Percentiles rank a stretch among this genome's conserved stretches.
phyloP scores from a whole-genome alignment of 2,113 vertebrate species.

The zebrafish (Danio rerio) region GRCz12tu NC_133196.1:3376501-3377000 shows the following conservation, averaged over 20 bases:
- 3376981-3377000: too few relatives aligned
- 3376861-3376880: too few relatives aligned
- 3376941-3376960: too few relatives aligned
- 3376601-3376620: background rate
- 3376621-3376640: background rate
- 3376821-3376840: too few relatives aligned
- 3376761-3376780: background rate
- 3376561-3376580: background rate
- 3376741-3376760: constrained; percentile 4
- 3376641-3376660: constrained; percentile 9
- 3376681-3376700: too few relatives aligned
- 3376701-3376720: too few relatives aligned
- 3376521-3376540: background rate
- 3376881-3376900: too few relatives aligned
- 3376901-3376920: too few relatives aligned
- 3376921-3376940: too few relatives aligned
- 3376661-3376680: background rate
- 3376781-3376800: constrained; percentile 20
- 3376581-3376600: background rate
- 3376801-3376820: background rate
- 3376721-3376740: background rate
- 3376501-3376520: constrained; percentile 2
- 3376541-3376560: background rate
- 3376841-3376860: too few relatives aligned
- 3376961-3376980: too few relatives aligned